Evolutionary conservation across 2,888 invertebrate species (phyloP), one percentile per base, ranked within the genome.

Genomic region (Platycheirus rosarum): DNA sequence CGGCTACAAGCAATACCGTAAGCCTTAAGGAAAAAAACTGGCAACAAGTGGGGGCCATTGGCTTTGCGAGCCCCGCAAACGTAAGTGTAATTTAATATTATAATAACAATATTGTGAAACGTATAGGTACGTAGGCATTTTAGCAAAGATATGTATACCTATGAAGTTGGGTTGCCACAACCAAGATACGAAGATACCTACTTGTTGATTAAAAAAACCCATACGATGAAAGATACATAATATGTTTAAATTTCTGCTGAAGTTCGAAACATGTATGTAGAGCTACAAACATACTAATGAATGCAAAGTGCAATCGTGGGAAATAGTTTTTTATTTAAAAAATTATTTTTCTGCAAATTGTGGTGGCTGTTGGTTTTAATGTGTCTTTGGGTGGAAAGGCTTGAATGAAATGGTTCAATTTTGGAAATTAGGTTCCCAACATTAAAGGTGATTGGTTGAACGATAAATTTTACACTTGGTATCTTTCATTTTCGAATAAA

Each of bases 11-110:
- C 35, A 18, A 13, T 53, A 23, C 8, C 57, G 55, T 48, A 48
- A 62, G 23, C n/a, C n/a, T n/a, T n/a, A 23, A 29, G 16, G 37
- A 55, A 40, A 69, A 51, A 66, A 49, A 29, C 32, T 32, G 46
- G 4, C 68, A 63, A 55, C 55, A 66, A 62, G 32, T 44, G 65
- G 51, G n/a, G 69, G 75, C 48, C 70, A 60, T 75, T 75, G 70
- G 70, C 80, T 66, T 71, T 60, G 11, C 32, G 44, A 70, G 60
- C 65, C 60, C 60, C 35, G 53, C 66, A 46, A 70, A 70, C 80
- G 80, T 80, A 80, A 80, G 80, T 80, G 79, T 57, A 75, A 79
- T 63, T 79, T 35, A 57, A 79, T 79, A 46, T 70, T 60, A 18
- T 44, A 60, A 44, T 13, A 40, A 44, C 42, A 60, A 44, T 29